phyloP scores from a whole-genome alignment of 2,797 vertebrate species.

The Hybognathus amarus region DNA sequence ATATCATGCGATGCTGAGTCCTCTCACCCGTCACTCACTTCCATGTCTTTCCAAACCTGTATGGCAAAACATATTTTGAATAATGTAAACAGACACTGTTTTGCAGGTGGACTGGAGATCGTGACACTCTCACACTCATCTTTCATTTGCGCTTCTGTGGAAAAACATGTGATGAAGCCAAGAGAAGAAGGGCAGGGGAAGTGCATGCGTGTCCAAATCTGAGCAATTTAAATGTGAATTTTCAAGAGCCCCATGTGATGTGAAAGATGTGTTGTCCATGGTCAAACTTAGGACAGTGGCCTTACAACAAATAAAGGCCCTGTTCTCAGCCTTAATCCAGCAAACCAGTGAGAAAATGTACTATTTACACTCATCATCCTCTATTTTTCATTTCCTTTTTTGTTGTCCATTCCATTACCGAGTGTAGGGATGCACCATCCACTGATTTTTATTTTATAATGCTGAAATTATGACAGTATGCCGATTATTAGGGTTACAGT shows the following conservation, averaged over 20 bases:
- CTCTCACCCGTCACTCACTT: neutral
- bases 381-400: conserved; percentile 7
- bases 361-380: conserved; percentile 28
- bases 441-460: neutral
- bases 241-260: conserved; percentile 22
- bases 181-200: neutral
- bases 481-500: neutral
- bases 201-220: neutral
- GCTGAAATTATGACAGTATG: neutral
- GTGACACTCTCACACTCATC: neutral
- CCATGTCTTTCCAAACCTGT: neutral
- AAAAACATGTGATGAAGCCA: conserved; percentile 5
- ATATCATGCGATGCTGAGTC: neutral
- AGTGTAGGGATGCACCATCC: neutral
- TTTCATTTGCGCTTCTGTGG: neutral
- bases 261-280: neutral
- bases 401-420: neutral
- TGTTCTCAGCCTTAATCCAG: conserved; percentile 16
- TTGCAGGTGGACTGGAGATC: too few species aligned
- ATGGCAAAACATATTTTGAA: neutral
- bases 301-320: neutral
- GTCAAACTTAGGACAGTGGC: neutral
- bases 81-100: too few species aligned
- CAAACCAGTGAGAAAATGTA: conserved; percentile 12
- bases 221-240: conserved; percentile 11